Evolutionary conservation across 2,888 invertebrate species (phyloP).

Genomic region (Teleiodes luculella): DNA sequence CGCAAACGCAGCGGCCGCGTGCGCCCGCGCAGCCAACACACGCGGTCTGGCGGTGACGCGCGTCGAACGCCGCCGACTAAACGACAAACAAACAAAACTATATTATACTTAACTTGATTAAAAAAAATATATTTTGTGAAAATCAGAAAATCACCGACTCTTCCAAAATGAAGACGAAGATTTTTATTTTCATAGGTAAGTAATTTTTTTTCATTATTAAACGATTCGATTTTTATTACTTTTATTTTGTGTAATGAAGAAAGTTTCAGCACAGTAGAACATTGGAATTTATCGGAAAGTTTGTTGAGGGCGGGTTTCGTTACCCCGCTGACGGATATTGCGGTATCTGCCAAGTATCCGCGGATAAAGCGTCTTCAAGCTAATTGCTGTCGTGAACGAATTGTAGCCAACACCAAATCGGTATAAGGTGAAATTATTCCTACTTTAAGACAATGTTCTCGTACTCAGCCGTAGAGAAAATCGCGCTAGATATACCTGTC

Average conservation of each 20-base stretch:
- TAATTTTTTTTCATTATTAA: too few species aligned
- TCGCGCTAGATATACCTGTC: slow-evolving; percentile 23
- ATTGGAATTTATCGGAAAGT: too few species aligned
- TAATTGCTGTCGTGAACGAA: too few species aligned
- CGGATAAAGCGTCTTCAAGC: too few species aligned
- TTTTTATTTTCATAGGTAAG: slow-evolving; percentile 64
- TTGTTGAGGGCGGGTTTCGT: too few species aligned
- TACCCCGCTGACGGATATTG: too few species aligned
- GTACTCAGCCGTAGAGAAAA: slow-evolving; percentile 25
- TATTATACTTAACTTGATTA: background rate
- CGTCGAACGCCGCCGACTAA: slow-evolving; percentile 57
- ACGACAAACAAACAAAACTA: background rate
- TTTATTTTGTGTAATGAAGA: background rate
- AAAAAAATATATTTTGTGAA: background rate
- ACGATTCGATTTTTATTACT: slow-evolving; percentile 18
- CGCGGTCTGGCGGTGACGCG: slow-evolving; percentile 62
- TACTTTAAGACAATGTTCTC: slow-evolving; percentile 25
- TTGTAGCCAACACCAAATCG: background rate
- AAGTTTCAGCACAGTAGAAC: too few species aligned
- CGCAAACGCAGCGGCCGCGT: slow-evolving; percentile 1
- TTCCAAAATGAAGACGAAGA: slow-evolving; percentile 47
- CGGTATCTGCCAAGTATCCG: too few species aligned
- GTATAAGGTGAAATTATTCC: slow-evolving; percentile 21
- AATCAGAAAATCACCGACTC: background rate
- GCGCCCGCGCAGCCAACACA: slow-evolving; percentile 45